Conservation (phyloP, 2,888 invertebrate genomes). For the Conus canariensis region DNA sequence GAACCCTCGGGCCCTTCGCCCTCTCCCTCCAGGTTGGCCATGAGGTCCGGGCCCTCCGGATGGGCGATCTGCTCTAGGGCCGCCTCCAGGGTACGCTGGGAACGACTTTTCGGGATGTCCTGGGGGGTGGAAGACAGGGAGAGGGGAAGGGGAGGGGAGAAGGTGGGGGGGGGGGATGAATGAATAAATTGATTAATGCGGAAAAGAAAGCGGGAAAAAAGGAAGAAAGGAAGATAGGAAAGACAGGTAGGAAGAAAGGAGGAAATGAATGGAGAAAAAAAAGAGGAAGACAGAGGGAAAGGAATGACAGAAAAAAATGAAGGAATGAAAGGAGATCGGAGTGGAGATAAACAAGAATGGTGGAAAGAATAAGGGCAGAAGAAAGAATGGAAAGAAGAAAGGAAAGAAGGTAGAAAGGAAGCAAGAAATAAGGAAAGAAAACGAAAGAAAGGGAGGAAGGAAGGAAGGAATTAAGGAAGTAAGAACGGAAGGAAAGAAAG, state of each 20-base stretch:
- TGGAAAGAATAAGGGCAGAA: too few relatives aligned
- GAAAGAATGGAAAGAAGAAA: too few relatives aligned
- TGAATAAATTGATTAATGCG: not conserved
- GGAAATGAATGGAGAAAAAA: not conserved
- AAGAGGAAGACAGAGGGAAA: not conserved
- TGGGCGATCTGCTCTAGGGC: conserved; percentile 49
- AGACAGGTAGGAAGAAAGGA: too few relatives aligned
- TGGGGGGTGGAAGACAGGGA: not conserved
- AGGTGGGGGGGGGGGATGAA: not conserved
- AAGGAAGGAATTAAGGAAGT: too few relatives aligned
- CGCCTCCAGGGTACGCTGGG: conserved; percentile 43
- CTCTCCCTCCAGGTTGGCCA: conserved; percentile 33
- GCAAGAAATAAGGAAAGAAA: too few relatives aligned
- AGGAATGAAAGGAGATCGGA: too few relatives aligned
- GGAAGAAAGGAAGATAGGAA: not conserved
- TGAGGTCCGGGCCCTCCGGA: conserved; percentile 42
- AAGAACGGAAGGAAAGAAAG: not conserved
- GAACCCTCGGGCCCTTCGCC: not conserved
- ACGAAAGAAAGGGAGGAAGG: too few relatives aligned
- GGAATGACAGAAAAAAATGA: not conserved
- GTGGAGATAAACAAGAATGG: too few relatives aligned
- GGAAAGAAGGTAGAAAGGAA: too few relatives aligned
- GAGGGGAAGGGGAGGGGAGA: not conserved
- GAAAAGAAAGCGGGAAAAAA: not conserved
- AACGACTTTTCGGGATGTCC: not conserved